Evolutionary conservation across 2,113 vertebrate genomes (phyloP).

Genomic region (Rhombomys opimus): DNA sequence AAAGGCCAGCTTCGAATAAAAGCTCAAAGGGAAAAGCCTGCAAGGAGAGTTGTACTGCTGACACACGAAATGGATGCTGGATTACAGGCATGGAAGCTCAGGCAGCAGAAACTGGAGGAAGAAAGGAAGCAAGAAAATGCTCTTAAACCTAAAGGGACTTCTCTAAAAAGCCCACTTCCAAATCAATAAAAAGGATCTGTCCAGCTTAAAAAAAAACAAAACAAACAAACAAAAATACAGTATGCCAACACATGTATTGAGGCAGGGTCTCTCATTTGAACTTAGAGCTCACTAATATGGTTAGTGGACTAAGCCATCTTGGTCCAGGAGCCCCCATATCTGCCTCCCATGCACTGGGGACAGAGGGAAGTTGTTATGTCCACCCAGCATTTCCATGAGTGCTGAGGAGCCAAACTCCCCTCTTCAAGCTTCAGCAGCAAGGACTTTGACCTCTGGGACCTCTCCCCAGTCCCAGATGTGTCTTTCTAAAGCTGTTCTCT

Average conservation of each 20-base stretch:
- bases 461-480: neutral
- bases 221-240: too few species aligned
- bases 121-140: slow-evolving; percentile 83
- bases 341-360: neutral
- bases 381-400: neutral
- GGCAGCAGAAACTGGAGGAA: slow-evolving; percentile 74
- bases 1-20: too few species aligned
- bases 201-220: neutral
- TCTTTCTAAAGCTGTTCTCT: neutral
- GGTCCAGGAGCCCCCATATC: neutral
- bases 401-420: neutral
- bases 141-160: slow-evolving; percentile 90
- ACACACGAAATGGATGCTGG: slow-evolving; percentile 90
- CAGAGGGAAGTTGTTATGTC: neutral
- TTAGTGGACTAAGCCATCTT: neutral
- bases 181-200: slow-evolving; percentile 63
- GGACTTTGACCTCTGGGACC: neutral
- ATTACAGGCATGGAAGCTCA: slow-evolving; percentile 86
- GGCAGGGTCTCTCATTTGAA: neutral
- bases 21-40: too few species aligned
- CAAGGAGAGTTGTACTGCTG: slow-evolving; percentile 89
- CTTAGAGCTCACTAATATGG: neutral
- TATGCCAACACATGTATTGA: neutral
- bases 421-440: neutral
- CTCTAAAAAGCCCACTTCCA: neutral